Conservation (phyloP, 2,113 vertebrate species). For the Bubo scandiacus region DNA sequence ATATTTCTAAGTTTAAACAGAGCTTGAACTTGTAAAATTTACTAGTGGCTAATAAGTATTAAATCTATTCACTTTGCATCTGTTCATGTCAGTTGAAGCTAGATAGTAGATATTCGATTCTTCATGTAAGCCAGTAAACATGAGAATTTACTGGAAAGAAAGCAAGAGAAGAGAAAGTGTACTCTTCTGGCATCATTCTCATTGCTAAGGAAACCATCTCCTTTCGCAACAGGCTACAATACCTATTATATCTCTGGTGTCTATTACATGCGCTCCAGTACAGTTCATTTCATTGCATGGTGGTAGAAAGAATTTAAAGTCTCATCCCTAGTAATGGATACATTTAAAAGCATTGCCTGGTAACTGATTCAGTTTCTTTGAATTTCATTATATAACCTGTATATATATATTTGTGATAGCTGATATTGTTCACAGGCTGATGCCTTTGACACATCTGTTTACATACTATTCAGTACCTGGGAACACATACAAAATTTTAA, state of each 20-base stretch:
- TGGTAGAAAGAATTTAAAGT: neutral
- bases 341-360: neutral
- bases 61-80: neutral
- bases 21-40: neutral
- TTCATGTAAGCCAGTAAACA: neutral
- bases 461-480: neutral
- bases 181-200: neutral
- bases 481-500: neutral
- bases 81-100: neutral
- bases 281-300: neutral
- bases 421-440: neutral
- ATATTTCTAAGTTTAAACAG: neutral
- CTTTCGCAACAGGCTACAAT: neutral
- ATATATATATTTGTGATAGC: neutral
- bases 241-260: neutral
- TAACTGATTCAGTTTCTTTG: neutral
- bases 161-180: neutral
- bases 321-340: neutral
- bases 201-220: constrained; percentile 40
- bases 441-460: neutral
- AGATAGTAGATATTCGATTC: neutral
- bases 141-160: neutral
- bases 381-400: neutral
- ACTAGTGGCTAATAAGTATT: neutral
- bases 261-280: neutral